Percentiles rank a stretch among this genome's conserved stretches.
These are phyloP conservation scores for Egretta garzetta DNA, from an alignment of 2,113 vertebrate species.

Conservation along the genomic window DNA sequence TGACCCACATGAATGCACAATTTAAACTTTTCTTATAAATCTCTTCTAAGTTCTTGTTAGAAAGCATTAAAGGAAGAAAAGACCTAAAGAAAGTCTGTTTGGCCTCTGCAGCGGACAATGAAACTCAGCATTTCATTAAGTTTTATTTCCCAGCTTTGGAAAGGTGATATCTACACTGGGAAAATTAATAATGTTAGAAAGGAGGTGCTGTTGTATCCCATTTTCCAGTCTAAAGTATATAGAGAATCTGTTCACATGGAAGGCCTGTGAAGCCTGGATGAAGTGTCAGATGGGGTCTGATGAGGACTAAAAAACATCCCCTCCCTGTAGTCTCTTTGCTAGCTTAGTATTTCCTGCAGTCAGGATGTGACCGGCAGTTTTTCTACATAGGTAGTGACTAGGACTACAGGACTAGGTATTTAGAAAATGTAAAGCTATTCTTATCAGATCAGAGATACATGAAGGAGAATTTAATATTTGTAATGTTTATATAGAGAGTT, in stretches of 20 bases:
- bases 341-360: background rate
- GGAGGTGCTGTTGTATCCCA: background rate
- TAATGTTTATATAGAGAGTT: conserved; percentile 80
- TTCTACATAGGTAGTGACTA: conserved; percentile 28
- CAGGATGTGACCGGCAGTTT: background rate
- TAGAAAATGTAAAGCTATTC: conserved; percentile 68
- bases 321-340: background rate
- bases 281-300: background rate
- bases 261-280: background rate
- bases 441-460: conserved; percentile 69
- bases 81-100: background rate
- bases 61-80: background rate
- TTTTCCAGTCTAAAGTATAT: background rate
- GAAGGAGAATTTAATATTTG: conserved; percentile 79
- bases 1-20: background rate
- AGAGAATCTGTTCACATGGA: background rate
- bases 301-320: background rate
- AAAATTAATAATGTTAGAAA: background rate
- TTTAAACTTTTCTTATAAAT: background rate
- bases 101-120: background rate
- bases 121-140: background rate
- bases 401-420: conserved; percentile 41
- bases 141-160: background rate
- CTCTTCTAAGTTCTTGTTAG: background rate
- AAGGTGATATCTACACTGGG: background rate